phyloP scores from a whole-genome alignment of 1,140 invertebrate genomes.

The Tetraneura akinire region DNA sequence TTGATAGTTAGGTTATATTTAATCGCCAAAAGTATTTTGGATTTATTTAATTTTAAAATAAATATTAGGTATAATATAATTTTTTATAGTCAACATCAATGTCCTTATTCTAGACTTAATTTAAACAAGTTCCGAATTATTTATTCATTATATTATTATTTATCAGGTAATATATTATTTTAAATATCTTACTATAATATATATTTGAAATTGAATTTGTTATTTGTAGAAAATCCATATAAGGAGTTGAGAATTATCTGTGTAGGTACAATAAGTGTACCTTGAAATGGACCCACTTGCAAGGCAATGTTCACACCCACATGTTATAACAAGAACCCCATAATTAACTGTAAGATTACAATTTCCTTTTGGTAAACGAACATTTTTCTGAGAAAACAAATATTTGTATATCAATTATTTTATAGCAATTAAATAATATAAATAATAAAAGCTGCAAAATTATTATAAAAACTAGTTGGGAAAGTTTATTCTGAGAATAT shows the following conservation, averaged over 20 bases:
- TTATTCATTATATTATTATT: neutral
- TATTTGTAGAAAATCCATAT: constrained; percentile 38
- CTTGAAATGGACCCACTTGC: constrained; percentile 41
- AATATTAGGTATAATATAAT: neutral
- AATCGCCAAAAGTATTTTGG: too few species aligned
- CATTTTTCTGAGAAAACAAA: too few species aligned
- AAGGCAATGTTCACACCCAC: constrained; percentile 40
- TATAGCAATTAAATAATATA: too few species aligned
- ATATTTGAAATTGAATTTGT: neutral
- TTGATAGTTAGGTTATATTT: too few species aligned
- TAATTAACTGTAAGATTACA: too few species aligned
- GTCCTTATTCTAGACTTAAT: constrained; percentile 5
- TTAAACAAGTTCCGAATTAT: neutral
- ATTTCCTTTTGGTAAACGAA: too few species aligned
- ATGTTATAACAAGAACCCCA: neutral
- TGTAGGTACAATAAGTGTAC: constrained; percentile 40
- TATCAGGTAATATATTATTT: too few species aligned
- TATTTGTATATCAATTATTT: too few species aligned
- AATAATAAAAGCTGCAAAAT: too few species aligned
- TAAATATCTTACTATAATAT: neutral
- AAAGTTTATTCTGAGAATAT: too few species aligned
- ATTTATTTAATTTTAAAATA: too few species aligned
- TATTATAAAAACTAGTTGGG: too few species aligned
- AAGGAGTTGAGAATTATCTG: constrained; percentile 33
- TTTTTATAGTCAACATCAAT: constrained; percentile 11